These are phyloP conservation scores for Poliocrania exsul DNA, from an alignment of 2,797 vertebrate genomes.

Conservation along the genomic window DNA sequence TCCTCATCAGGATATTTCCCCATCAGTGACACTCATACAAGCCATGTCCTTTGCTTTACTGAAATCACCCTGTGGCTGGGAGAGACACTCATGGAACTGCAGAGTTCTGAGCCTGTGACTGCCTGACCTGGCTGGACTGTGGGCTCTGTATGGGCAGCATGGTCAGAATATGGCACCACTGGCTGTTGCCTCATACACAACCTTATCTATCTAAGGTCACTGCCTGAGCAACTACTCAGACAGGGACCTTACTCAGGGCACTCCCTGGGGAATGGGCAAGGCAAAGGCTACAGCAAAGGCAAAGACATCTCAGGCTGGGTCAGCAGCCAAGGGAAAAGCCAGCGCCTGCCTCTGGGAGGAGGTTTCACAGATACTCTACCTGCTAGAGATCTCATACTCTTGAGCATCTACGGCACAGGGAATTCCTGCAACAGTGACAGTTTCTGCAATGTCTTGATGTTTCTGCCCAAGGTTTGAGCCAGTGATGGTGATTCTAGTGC, in stretches of 20 bases:
- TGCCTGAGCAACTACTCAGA: not conserved
- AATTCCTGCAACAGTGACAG: conserved; percentile 88
- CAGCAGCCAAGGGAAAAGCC: conserved; percentile 39
- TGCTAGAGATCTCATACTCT: conserved; percentile 94
- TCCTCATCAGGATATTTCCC: not conserved
- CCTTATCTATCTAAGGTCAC: not conserved
- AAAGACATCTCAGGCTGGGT: conserved; percentile 41
- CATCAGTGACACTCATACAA: not conserved
- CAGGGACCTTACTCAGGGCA: not conserved
- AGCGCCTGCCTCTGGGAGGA: conserved; percentile 11
- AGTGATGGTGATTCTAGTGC: conserved; percentile 89
- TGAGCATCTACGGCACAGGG: conserved; percentile 84
- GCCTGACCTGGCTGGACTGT: not conserved
- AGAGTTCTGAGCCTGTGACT: not conserved
- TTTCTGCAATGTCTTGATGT: conserved; percentile 88
- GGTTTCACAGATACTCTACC: conserved; percentile 80
- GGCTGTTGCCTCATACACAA: not conserved
- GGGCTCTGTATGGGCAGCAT: rapidly evolving
- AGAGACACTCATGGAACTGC: not conserved
- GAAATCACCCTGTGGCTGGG: not conserved
- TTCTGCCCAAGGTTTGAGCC: conserved; percentile 97
- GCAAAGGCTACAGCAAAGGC: conserved; percentile 32
- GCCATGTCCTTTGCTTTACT: not conserved
- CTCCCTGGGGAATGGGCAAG: not conserved
- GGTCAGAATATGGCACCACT: rapidly evolving